These are phyloP conservation scores for Eilema caniola DNA, from an alignment of 2,888 invertebrate species.

Conservation along the genomic window DNA sequence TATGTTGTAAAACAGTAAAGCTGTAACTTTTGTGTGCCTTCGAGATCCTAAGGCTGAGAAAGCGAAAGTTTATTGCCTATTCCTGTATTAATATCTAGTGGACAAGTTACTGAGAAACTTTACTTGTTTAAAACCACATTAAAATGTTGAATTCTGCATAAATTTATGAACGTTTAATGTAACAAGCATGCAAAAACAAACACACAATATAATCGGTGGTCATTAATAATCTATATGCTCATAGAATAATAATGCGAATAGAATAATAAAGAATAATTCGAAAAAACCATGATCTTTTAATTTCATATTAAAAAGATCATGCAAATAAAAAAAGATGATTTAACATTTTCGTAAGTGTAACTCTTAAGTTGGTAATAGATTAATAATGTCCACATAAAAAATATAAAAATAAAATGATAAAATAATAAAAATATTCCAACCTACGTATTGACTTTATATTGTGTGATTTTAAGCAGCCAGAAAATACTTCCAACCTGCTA, in stretches of 20 bases:
- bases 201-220: background rate
- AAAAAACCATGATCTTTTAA: background rate
- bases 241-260: too few relatives aligned
- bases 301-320: background rate
- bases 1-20: constrained; percentile 61
- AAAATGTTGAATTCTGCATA: constrained; percentile 22
- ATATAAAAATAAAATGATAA: background rate
- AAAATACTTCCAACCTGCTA: too few relatives aligned
- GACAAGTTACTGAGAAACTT: constrained; percentile 32
- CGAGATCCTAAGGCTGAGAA: constrained; percentile 38
- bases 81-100: constrained; percentile 46
- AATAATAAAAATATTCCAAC: background rate
- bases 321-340: too few relatives aligned
- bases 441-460: background rate
- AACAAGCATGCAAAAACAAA: constrained; percentile 1
- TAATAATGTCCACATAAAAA: background rate
- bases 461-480: too few relatives aligned
- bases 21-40: constrained; percentile 35
- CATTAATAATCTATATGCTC: background rate
- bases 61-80: constrained; percentile 49
- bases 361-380: background rate
- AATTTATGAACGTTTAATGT: constrained; percentile 12
- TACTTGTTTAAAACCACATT: constrained; percentile 31
- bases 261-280: too few relatives aligned
- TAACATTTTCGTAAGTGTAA: background rate